phyloP scores from a whole-genome alignment of 2,797 vertebrate species.

The Brachyalestes nurse region DNA sequence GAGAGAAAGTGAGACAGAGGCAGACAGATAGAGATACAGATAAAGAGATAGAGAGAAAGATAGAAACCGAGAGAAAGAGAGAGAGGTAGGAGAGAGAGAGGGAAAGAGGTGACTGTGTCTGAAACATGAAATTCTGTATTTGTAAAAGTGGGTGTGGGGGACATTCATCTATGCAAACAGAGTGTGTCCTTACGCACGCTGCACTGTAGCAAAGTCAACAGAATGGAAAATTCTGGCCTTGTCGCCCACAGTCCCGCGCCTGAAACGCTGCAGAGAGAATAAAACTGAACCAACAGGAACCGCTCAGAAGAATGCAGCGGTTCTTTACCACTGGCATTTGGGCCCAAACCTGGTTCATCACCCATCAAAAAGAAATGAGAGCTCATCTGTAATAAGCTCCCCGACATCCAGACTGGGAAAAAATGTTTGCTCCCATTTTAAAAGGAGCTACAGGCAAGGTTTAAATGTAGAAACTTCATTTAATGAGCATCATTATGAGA shows the following conservation, averaged over 20 bases:
- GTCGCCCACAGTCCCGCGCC: slow-evolving; percentile 1
- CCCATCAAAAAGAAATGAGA: background rate
- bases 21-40: background rate
- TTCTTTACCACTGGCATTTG: background rate
- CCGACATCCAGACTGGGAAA: background rate
- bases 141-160: slow-evolving; percentile 2
- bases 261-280: background rate
- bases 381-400: background rate
- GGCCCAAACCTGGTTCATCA: background rate
- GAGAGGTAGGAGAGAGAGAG: background rate
- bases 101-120: background rate
- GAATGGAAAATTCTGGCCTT: slow-evolving; percentile 23
- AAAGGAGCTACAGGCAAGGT: background rate
- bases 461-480: background rate
- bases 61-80: background rate
- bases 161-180: background rate
- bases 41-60: background rate
- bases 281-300: slow-evolving; percentile 9
- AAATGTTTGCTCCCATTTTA: background rate
- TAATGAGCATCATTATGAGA: background rate
- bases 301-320: background rate
- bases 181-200: background rate
- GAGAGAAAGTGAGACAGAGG: background rate
- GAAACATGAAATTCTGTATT: slow-evolving; percentile 11
- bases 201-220: slow-evolving; percentile 29